Evolutionary conservation across 2,888 invertebrate genomes (phyloP).

Genomic region (Pachycephus smyrnensis): DNA sequence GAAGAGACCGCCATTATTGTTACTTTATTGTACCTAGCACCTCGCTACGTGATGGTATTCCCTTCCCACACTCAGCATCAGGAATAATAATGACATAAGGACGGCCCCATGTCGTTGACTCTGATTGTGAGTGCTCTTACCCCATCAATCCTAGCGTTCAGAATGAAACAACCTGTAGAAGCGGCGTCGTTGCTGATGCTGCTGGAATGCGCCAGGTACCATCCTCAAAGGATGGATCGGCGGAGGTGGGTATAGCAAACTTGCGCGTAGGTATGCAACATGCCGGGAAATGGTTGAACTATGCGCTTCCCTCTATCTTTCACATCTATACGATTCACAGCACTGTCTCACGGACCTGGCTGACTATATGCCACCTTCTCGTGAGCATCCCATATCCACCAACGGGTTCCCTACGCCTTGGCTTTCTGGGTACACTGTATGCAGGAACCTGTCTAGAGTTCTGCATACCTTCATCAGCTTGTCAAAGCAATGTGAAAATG

Average conservation of each 20-base stretch:
- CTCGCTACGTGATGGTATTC: conserved; percentile 27
- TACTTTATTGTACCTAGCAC: neutral
- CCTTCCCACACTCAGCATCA: conserved; percentile 27
- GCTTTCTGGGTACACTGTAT: neutral
- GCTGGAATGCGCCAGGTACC: neutral
- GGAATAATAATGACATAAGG: conserved; percentile 30
- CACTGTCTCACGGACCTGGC: neutral
- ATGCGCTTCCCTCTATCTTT: neutral
- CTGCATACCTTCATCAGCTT: neutral
- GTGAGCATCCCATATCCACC: neutral
- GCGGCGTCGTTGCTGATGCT: neutral
- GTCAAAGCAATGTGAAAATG: neutral
- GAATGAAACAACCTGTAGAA: neutral
- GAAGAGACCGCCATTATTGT: neutral
- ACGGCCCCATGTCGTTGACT: conserved; percentile 14
- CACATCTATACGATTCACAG: neutral
- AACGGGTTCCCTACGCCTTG: neutral
- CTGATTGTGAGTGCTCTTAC: neutral
- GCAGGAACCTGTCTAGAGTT: neutral
- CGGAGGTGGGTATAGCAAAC: neutral
- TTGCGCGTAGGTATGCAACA: neutral
- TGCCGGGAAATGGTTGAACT: neutral
- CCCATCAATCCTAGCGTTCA: neutral
- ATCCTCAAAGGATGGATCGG: neutral
- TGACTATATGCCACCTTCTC: neutral